Evolutionary conservation across 1,140 invertebrate genomes (phyloP).

Genomic region (Chrysomallon squamiferum): DNA sequence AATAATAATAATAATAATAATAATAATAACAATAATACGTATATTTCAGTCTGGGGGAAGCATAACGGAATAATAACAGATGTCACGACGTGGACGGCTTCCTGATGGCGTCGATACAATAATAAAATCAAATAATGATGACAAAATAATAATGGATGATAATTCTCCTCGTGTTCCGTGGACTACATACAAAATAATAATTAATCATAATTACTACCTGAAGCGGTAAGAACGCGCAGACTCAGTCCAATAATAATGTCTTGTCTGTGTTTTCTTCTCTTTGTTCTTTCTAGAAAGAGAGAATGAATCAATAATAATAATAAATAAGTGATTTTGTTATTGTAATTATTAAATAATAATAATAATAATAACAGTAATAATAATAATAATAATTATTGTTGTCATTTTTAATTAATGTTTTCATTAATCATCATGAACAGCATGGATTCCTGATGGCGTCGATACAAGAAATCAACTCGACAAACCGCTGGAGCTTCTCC

Average conservation of each 20-base stretch:
- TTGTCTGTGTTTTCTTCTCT: not conserved
- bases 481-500: slow-evolving; percentile 3
- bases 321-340: not conserved
- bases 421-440: no score
- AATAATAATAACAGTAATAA: not conserved
- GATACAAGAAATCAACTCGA: slow-evolving; percentile 4
- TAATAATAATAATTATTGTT: no score
- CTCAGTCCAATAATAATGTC: not conserved
- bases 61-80: slow-evolving; percentile 1
- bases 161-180: not conserved
- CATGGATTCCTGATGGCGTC: slow-evolving; percentile 8
- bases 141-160: slow-evolving; percentile 3
- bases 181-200: not conserved
- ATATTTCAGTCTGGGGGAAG: slow-evolving; percentile 1
- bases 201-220: not conserved
- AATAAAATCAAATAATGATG: slow-evolving; percentile 3
- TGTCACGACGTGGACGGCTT: slow-evolving; percentile 1
- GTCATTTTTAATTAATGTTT: no score
- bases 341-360: not conserved
- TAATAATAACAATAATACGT: no score
- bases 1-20: no score
- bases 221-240: not conserved
- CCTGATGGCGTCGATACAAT: slow-evolving; percentile 1
- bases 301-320: not conserved
- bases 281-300: not conserved